These are phyloP conservation scores for Brachionus asplanchnoidis DNA, from an alignment of 1,140 invertebrate species.

Conservation along the genomic window DNA sequence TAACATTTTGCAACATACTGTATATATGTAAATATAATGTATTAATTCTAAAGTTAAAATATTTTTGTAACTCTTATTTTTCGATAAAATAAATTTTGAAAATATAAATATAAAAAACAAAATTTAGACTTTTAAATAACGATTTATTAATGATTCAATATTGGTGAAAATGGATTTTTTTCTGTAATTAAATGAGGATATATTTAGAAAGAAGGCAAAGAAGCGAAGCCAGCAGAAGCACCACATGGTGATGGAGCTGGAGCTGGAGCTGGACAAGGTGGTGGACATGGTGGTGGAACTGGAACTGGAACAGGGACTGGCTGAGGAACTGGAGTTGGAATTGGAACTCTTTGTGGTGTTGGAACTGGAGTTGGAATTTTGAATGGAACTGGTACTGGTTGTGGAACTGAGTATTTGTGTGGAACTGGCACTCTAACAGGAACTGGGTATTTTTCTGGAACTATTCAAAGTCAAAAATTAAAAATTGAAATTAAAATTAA, in stretches of 20 bases:
- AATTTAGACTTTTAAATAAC: not conserved
- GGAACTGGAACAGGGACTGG: no score
- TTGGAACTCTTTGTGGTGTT: not conserved
- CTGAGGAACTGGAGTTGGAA: not conserved
- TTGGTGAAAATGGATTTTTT: not conserved
- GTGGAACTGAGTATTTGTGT: no score
- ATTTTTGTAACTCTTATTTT: no score
- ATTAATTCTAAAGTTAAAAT: no score
- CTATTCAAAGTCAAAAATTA: not conserved
- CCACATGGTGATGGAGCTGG: not conserved
- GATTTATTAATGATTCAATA: not conserved
- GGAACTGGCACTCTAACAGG: not conserved
- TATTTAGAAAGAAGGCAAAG: slow-evolving; percentile 3
- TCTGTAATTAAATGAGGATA: not conserved
- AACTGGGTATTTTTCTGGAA: slow-evolving; percentile 7
- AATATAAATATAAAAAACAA: no score
- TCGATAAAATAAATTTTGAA: no score
- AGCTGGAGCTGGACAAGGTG: not conserved
- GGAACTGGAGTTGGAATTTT: not conserved
- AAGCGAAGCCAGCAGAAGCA: not conserved
- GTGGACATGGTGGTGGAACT: not conserved
- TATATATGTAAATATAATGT: no score
- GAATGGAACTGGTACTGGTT: not conserved
- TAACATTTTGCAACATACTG: no score
- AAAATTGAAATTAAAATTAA: not conserved